Base-by-base conservation (phyloP, 2,113 vertebrate species). In the Sterna hirundo region DNA sequence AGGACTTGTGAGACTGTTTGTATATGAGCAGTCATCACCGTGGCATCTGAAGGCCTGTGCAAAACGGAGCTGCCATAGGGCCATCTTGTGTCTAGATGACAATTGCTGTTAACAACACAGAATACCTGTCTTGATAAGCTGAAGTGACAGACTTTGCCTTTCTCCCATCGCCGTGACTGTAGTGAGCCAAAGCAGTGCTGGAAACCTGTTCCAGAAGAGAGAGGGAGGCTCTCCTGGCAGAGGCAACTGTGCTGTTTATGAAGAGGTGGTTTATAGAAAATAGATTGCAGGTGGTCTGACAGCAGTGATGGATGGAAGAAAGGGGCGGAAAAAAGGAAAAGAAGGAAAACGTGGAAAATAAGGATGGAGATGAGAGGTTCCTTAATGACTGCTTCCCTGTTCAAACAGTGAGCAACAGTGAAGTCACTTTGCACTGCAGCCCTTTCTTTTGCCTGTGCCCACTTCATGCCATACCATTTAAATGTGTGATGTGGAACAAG, bases 381-480 rank as follows among this genome's bases (percentile, higher is more conserved):
- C 49, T 68, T 1, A 2, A 34, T 69, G 38, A 5, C 27, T 49
- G 42, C 30, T 47, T 58, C 40, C 44, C 13, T 0, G 0, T 19
- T 51, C 44, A 14, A 65, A 18, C 46, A n/a, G 1, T 10, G 21
- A 89, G 64, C 84, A 82, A 36, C 42, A 34, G 16, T 7, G 42
- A 61, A 38, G 19, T 68, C 2, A 7, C 36, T 86, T n/a, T 78
- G 64, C 21, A 8, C 32, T 74, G 51, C 16, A 42, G 3, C 46
- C 36, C 27, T 61, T 80, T 42, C 13, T 38, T 65, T 40, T 40
- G 14, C n/a, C 51, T 74, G 5, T 34, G 42, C 15, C 5, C 1
- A 0, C 64, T 84, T 55, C 52, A 74, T 70, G 38, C 40, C 20
- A 5, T 44, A 3, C 16, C 11, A 5, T 38, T 81, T 62, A 66